Conservation (phyloP, 2,888 invertebrate species). For the Patella depressa region DNA sequence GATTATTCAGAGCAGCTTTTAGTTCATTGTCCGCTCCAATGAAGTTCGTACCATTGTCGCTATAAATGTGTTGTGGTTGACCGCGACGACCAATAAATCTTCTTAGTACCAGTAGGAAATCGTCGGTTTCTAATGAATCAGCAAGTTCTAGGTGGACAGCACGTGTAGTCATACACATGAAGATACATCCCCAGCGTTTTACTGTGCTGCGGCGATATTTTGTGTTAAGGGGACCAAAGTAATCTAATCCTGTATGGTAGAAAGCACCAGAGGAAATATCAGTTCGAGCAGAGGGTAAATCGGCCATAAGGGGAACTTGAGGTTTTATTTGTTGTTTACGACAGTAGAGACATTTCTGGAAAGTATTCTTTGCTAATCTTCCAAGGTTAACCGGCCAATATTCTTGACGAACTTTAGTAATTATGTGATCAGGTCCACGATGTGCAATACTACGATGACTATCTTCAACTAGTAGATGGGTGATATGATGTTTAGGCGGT, state of each 20-base stretch:
- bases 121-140: slow-evolving; percentile 19
- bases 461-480: slow-evolving; percentile 13
- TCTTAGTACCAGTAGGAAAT: slow-evolving; percentile 17
- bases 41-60: slow-evolving; percentile 42
- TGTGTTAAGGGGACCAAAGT: slow-evolving; percentile 18
- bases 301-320: slow-evolving; percentile 14
- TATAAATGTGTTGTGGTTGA: slow-evolving; percentile 23
- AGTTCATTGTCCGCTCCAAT: slow-evolving; percentile 34
- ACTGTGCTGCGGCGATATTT: slow-evolving; percentile 13
- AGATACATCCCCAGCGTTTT: slow-evolving; percentile 24
- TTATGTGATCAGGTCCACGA: slow-evolving; percentile 16
- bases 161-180: slow-evolving; percentile 20
- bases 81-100: slow-evolving; percentile 27
- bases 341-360: background rate
- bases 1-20: slow-evolving; percentile 15
- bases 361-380: background rate
- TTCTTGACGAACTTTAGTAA: slow-evolving; percentile 1
- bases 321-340: background rate
- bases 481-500: background rate
- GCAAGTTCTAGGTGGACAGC: slow-evolving; percentile 25
- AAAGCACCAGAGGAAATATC: slow-evolving; percentile 10
- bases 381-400: slow-evolving; percentile 12
- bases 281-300: slow-evolving; percentile 14
- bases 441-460: slow-evolving; percentile 8
- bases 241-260: slow-evolving; percentile 17